Conservation (phyloP, 2,797 vertebrate genomes). For the Phataginus tricuspis region DNA sequence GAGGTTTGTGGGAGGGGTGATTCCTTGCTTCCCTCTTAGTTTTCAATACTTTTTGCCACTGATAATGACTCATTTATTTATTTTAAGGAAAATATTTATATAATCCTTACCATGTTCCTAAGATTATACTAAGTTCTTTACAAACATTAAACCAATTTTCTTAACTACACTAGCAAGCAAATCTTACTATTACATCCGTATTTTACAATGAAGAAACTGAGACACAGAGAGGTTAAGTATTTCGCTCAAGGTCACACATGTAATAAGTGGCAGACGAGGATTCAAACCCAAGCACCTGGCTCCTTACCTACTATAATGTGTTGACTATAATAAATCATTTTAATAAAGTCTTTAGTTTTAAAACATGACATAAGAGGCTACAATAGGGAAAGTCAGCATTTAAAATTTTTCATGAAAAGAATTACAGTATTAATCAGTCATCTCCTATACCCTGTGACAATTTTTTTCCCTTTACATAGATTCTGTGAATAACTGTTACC, state of each 20-base stretch:
- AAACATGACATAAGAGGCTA: neutral
- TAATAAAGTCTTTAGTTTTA: neutral
- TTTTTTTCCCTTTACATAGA: neutral
- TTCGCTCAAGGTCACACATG: neutral
- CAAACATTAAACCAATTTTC: neutral
- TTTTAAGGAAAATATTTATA: neutral
- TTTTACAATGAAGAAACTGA: neutral
- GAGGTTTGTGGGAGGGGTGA: neutral
- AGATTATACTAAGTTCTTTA: neutral
- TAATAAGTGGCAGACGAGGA: neutral
- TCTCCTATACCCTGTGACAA: neutral
- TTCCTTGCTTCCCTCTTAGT: neutral
- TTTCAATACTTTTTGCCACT: neutral
- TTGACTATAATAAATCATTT: neutral
- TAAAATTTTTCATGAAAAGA: neutral
- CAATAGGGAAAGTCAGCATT: neutral
- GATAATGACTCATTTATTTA: neutral
- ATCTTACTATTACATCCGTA: neutral
- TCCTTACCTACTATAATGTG: neutral
- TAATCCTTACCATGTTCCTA: neutral
- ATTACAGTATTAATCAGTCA: neutral
- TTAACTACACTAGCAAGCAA: neutral
- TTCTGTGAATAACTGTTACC: neutral
- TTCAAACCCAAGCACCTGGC: neutral
- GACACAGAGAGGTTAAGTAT: neutral